Percentiles rank a stretch among this genome's conserved stretches.
Evolutionary conservation across 2,888 invertebrate genomes (phyloP).

Genomic region (Dusona sp.): DNA sequence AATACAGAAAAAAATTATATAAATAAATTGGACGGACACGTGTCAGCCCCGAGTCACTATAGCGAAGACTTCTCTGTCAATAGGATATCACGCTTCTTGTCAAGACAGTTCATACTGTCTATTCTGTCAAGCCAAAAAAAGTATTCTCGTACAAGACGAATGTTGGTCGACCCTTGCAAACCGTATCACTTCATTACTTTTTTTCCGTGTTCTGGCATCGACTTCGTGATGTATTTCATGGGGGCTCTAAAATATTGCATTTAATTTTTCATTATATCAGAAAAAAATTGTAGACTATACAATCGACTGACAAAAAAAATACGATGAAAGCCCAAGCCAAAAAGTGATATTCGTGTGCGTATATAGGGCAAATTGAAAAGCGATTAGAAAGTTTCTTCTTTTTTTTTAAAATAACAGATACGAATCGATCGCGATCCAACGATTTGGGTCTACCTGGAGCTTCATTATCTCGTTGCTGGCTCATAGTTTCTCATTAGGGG

Average conservation of each 20-base stretch:
- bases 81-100: conserved; percentile 44
- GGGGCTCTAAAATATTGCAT: neutral
- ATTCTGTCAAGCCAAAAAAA: conserved; percentile 3
- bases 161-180: conserved; percentile 42
- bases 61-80: conserved; percentile 34
- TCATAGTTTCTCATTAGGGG: conserved; percentile 46
- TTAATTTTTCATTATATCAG: neutral
- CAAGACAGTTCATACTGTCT: conserved; percentile 51
- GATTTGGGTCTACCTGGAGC: conserved; percentile 18
- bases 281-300: neutral
- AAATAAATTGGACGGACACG: conserved; percentile 57
- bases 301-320: neutral
- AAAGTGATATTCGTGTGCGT: conserved; percentile 21
- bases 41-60: conserved; percentile 54
- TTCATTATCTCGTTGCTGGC: conserved; percentile 23
- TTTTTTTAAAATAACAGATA: conserved; percentile 21
- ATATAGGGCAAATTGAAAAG: conserved; percentile 50
- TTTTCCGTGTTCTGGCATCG: neutral
- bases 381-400: conserved; percentile 62
- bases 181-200: conserved; percentile 8
- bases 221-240: conserved; percentile 7
- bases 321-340: conserved; percentile 11
- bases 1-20: conserved; percentile 15
- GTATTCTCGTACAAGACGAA: conserved; percentile 42
- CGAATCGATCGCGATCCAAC: neutral